Evolutionary conservation across 1,140 invertebrate species (phyloP), one percentile per base, ranked within the genome.

Genomic region (Vanessa atalanta): DNA sequence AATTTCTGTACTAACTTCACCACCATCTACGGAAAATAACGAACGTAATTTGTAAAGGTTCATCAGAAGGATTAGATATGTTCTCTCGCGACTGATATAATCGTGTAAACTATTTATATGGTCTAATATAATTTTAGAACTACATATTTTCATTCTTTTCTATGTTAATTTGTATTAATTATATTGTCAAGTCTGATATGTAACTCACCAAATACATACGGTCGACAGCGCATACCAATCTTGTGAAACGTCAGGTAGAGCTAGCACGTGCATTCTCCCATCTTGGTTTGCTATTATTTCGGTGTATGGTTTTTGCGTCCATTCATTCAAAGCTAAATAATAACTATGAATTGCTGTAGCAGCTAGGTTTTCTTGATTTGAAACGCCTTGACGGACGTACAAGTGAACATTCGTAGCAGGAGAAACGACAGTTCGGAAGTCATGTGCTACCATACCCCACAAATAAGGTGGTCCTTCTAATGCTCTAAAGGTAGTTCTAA

Each of bases 371-470:
- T 87, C 84, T 67, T 90, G 87, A 23, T 70, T 82, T 3, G 53
- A 13, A 1, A 87, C 23, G 1, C 83, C 81, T 47, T 77, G 67
- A 37, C 89, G 83, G 5, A 73, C 83, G 16, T 76, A 83, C 2
- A 93, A 50, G 0, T 79, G n/a, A 0, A 89, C 85, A 26, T 86
- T 82, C 9, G 76, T 26, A 0, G 71, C 79, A 1, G 87, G 89
- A 20, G 82, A 77, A 60, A 82, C 85, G 7, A 87, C 71, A 15
- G 78, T 83, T 37, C 72, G 72, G 12, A 91, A 79, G 51, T 88
- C 88, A 64, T 93, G 91, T 1, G 89, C 89, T 1, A 91, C 73
- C 87, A 93, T 87, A 7, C 87, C 88, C 88, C 89, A 91, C 8
- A 83, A 70, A 72, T 88, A 83, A 8, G 83, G 73, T 8, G 87